Evolutionary conservation across 2,888 invertebrate genomes (phyloP), one percentile per base, ranked within the genome.

Genomic region (Hipparchia semele): DNA sequence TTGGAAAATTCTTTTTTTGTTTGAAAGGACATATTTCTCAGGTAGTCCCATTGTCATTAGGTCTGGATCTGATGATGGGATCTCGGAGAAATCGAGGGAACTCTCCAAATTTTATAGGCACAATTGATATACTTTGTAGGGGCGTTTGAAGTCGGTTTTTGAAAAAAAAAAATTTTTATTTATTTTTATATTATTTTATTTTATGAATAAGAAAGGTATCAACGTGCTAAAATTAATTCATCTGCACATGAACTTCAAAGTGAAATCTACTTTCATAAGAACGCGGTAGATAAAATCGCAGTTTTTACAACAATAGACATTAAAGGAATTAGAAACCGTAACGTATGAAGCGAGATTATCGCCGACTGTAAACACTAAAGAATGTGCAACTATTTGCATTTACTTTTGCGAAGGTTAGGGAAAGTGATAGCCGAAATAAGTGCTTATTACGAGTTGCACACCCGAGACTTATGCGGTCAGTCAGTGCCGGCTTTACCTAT

Each of bases 311-410:
- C 80, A 79, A 76, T 74, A 70, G 74, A 77, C 77, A 76, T 79
- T 79, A 79, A 76, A 75, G 76, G 76, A 80, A 78, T 80, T 81
- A 81, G 81, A 82, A 82, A 81, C 81, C 82, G 82, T 80, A 77
- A 79, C 81, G 76, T 68, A 74, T 74, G 58, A 66, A 61, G 59
- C 53, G 65, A 74, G 75, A 74, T 77, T 75, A 65, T 61, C 71
- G 67, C 71, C 54, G 58, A 68, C 70, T 62, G 53, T 59, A 61
- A 46, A 56, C 6, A 13, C 5, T 13, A 67, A 70, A 68, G 70
- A 65, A 72, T 59, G 62, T 61, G 61, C 46, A 54, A 23, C 33
- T 59, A 68, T 71, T 69, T 69, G 68, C 56, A 66, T 70, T 73
- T 46, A 67, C 72, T 68, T 73, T 73, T 64, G 46, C 46, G 53